Percentiles rank a stretch among this genome's conserved stretches.
phyloP scores from a whole-genome alignment of 2,888 invertebrate genomes.

The Luffia ferchaultella region DNA sequence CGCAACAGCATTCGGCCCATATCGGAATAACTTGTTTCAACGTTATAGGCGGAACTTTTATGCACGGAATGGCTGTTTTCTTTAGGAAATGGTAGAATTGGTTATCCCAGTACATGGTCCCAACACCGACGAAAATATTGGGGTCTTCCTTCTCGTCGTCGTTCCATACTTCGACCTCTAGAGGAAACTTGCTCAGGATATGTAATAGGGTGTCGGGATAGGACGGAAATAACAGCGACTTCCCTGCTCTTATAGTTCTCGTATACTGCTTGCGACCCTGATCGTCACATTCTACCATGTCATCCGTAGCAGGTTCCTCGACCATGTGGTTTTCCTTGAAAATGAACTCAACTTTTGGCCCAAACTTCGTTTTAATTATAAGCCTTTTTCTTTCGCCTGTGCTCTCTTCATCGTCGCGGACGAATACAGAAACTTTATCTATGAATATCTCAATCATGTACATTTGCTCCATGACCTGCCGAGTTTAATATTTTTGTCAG shows the following conservation, averaged over 20 bases:
- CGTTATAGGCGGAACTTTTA: conserved; percentile 34
- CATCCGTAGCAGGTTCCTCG: conserved; percentile 28
- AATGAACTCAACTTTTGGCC: conserved; percentile 53
- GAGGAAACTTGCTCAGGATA: conserved; percentile 48
- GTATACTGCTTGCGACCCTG: conserved; percentile 38
- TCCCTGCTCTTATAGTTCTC: conserved; percentile 51
- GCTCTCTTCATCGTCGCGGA: conserved; percentile 28
- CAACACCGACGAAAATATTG: conserved; percentile 44
- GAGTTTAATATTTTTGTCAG: conserved; percentile 35
- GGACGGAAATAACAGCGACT: conserved; percentile 61
- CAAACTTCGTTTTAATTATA: conserved; percentile 52
- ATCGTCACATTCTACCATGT: conserved; percentile 35
- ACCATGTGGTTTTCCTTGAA: conserved; percentile 53
- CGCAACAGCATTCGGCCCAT: conserved; percentile 40
- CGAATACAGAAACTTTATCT: conserved; percentile 53
- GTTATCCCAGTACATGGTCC: conserved; percentile 49
- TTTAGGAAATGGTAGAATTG: conserved; percentile 56
- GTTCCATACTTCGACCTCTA: conserved; percentile 56
- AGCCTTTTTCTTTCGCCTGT: conserved; percentile 43
- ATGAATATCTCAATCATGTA: conserved; percentile 66
- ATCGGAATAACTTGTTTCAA: conserved; percentile 33
- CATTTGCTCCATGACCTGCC: conserved; percentile 64
- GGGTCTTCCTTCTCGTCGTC: conserved; percentile 42
- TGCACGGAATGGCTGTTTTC: conserved; percentile 33
- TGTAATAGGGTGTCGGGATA: conserved; percentile 49